Evolutionary conservation across 2,113 vertebrate species (phyloP).

Genomic region (Perca schrenkii): DNA sequence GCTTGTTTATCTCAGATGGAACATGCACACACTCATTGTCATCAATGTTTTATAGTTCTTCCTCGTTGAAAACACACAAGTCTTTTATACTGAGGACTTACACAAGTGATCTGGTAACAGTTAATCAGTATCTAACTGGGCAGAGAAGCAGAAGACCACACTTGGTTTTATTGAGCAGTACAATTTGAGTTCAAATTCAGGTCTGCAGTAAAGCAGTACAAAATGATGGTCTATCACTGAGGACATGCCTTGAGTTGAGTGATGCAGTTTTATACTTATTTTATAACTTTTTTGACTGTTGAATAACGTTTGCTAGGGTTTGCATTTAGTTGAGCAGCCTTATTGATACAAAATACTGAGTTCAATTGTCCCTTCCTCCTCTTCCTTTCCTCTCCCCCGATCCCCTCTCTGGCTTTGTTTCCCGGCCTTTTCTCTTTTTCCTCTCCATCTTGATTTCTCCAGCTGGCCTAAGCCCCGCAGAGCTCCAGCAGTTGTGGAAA

Average conservation of each 20-base stretch:
- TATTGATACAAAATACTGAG: neutral
- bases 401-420: neutral
- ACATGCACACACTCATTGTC: neutral
- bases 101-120: conserved; percentile 10
- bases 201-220: neutral
- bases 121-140: neutral
- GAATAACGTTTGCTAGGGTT: neutral
- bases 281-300: conserved; percentile 21
- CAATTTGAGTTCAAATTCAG: neutral
- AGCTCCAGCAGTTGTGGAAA: conserved; percentile 99
- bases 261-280: neutral
- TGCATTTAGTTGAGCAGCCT: neutral
- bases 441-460: conserved; percentile 8
- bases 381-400: neutral
- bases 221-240: neutral
- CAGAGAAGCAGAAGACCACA: neutral
- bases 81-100: neutral
- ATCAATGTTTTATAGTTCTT: conserved; percentile 10
- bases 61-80: conserved; percentile 11
- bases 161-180: neutral
- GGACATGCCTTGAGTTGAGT: conserved; percentile 14
- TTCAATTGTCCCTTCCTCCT: neutral
- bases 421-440: neutral
- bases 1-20: conserved; percentile 34
- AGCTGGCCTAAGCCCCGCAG: conserved; percentile 97